Base-by-base conservation (phyloP, 1,140 invertebrate species). In the Cydia strobilella region DNA sequence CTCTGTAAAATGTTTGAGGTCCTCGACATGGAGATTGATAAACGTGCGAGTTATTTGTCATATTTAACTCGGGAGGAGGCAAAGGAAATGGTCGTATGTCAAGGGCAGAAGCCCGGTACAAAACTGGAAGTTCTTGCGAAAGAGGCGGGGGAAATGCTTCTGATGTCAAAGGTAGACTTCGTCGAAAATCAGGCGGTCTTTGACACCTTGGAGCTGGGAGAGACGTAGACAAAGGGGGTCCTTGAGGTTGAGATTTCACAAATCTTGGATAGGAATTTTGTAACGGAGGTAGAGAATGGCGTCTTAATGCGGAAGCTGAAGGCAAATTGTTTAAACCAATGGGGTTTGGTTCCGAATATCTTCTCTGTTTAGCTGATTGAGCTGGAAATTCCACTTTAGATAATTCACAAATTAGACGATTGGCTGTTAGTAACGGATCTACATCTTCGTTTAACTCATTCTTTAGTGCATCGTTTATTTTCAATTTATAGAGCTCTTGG, bases 331-430 rank as follows among this genome's bases (percentile, higher is more conserved):
- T 23, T 10, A 23, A 3, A n/a, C 13, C 15, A 59, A 23, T 20
- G 0, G 54, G 54, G 10, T 54, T 54, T 20, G 54, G 54, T n/a
- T 23, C 54, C 6, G 54, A 59, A 23, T 59, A 59, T 83, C 81
- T 35, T 86, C 79, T 48, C 72, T 74, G 54, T 10, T 59, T 23
- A 23, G 48, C 72, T 9, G 48, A 35, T 13, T 79, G 69, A 39
- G 27, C 59, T n/a, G 85, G 86, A 20, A 71, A 62, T 3, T 79
- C 79, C 62, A 86, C 74, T 79, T 84, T 86, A 18, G 74, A 27
- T 15, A 88, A 77, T 80, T 88, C 85, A 76, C 81, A 84, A 9
- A 88, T 10, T 13, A 88, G 74, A 39, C 84, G 78, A 77, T 86
- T 86, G 35, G 75, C 69, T 78, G 45, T 51, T 9, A 82, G 74